These are phyloP conservation scores for Boulengerochromis microlepis DNA, from an alignment of 2,113 vertebrate genomes.

Conservation along the genomic window DNA sequence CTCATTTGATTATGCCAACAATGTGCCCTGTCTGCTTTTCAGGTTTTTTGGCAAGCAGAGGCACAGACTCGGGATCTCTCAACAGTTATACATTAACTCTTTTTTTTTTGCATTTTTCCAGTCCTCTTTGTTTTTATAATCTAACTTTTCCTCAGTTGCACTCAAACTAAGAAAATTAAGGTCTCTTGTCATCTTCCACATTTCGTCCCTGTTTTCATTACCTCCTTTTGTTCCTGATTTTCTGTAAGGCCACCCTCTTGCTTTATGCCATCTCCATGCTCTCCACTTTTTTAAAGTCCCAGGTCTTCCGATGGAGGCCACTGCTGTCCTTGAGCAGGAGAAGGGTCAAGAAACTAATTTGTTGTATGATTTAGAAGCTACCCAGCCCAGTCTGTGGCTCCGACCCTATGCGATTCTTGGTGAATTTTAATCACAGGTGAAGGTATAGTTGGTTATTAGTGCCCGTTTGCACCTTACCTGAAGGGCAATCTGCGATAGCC, in stretches of 20 bases:
- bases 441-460: constrained; percentile 5
- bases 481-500: constrained; percentile 39
- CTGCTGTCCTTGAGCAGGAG: constrained; percentile 53
- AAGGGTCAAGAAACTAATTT: constrained; percentile 63
- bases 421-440: constrained; percentile 59
- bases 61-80: background rate
- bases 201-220: background rate
- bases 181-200: background rate
- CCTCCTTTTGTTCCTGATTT: background rate
- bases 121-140: background rate
- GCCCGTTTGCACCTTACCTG: constrained; percentile 22
- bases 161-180: background rate
- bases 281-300: background rate
- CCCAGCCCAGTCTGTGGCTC: constrained; percentile 33
- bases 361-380: constrained; percentile 55
- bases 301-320: background rate
- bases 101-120: background rate
- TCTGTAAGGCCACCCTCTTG: background rate
- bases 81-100: background rate
- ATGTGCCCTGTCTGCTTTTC: background rate
- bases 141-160: background rate
- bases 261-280: background rate
- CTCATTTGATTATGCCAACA: constrained; percentile 19
- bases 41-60: background rate
- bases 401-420: constrained; percentile 1